phyloP scores from a whole-genome alignment of 1,140 invertebrate species.

The Drosophila punjabiensis region DNA sequence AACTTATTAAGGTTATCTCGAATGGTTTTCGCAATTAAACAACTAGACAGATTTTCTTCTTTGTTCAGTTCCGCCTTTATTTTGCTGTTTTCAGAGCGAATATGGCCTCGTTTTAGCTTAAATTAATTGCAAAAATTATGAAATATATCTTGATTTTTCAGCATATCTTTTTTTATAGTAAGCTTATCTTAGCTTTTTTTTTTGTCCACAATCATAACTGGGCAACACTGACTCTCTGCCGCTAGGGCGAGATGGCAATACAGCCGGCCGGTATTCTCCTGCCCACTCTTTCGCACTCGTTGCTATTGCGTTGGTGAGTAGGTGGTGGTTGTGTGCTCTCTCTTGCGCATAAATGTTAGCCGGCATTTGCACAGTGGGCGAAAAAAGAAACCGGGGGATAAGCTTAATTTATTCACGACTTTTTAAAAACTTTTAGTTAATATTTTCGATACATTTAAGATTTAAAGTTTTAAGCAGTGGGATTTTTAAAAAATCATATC shows the following conservation, averaged over 20 bases:
- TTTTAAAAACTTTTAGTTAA: background rate
- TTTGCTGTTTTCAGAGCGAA: too few relatives aligned
- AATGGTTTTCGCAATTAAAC: too few relatives aligned
- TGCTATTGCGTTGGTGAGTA: background rate
- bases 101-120: too few relatives aligned
- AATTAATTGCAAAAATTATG: too few relatives aligned
- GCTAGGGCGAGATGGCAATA: constrained; percentile 23
- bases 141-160: too few relatives aligned
- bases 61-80: too few relatives aligned
- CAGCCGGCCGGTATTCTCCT: constrained; percentile 6
- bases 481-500: background rate
- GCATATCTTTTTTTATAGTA: too few relatives aligned
- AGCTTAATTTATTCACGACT: background rate
- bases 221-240: background rate
- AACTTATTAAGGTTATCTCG: too few relatives aligned
- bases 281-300: constrained; percentile 7
- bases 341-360: background rate
- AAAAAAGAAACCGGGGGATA: background rate
- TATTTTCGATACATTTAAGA: background rate
- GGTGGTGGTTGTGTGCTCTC: background rate
- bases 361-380: constrained; percentile 15
- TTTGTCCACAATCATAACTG: too few relatives aligned
- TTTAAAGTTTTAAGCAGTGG: background rate
- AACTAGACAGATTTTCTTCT: too few relatives aligned
- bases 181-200: too few relatives aligned